Percentiles rank a stretch among this genome's conserved stretches.
phyloP scores from a whole-genome alignment of 2,113 vertebrate genomes.

The Vanacampus margaritifer region DNA sequence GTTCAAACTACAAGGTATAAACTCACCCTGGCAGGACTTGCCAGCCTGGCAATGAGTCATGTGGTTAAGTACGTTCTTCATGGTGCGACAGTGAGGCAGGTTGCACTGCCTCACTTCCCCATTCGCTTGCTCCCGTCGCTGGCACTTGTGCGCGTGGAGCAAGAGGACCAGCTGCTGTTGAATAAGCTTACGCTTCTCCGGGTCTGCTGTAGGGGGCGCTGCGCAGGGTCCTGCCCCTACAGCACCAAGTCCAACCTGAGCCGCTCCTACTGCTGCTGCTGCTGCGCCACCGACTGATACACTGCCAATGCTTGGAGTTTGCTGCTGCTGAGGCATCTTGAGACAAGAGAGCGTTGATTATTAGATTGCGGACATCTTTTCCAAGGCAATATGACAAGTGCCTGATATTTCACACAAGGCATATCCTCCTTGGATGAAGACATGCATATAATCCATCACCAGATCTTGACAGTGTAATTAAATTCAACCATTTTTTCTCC shows the following conservation, averaged over 20 bases:
- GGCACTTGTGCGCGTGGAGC: slow-evolving; percentile 96
- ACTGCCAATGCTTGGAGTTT: slow-evolving; percentile 43
- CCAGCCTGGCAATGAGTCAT: slow-evolving; percentile 99
- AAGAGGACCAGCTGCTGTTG: slow-evolving; percentile 97
- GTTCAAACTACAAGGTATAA: background rate
- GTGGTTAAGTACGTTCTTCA: slow-evolving; percentile 99
- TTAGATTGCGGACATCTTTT: background rate
- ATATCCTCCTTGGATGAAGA: background rate
- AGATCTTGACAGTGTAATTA: slow-evolving; percentile 3
- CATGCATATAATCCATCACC: background rate
- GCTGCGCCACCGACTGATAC: slow-evolving; percentile 49
- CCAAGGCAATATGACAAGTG: background rate
- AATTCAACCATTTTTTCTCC: background rate
- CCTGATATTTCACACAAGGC: background rate
- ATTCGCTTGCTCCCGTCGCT: slow-evolving; percentile 93
- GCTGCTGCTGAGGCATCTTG: slow-evolving; percentile 49
- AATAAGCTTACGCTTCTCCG: slow-evolving; percentile 96
- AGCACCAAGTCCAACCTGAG: slow-evolving; percentile 71
- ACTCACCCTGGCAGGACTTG: slow-evolving; percentile 97
- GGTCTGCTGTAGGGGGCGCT: slow-evolving; percentile 91
- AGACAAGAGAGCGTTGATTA: background rate
- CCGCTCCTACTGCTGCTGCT: slow-evolving; percentile 34
- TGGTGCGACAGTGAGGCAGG: slow-evolving; percentile 96
- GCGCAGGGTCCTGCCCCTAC: slow-evolving; percentile 68
- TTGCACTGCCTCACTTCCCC: slow-evolving; percentile 94